Conservation (phyloP, 2,797 vertebrate genomes). For the Sphaeramia orbicularis region DNA sequence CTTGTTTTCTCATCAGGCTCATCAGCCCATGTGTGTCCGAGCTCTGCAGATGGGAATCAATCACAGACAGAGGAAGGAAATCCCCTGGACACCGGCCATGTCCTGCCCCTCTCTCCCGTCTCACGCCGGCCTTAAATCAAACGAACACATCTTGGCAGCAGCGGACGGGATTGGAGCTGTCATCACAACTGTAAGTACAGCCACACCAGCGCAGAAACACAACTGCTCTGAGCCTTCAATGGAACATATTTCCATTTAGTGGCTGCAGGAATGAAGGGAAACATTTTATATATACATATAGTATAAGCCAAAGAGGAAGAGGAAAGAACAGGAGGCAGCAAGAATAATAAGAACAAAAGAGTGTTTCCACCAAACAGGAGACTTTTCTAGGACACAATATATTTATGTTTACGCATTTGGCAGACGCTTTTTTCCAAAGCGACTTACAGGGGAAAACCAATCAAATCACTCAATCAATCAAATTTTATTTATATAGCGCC, state of each 20-base stretch:
- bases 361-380: slow-evolving; percentile 10
- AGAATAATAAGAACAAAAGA: neutral
- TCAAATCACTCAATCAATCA: too few relatives aligned
- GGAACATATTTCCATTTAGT: slow-evolving; percentile 5
- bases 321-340: neutral
- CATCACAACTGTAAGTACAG: slow-evolving; percentile 30
- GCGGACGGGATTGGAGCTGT: slow-evolving; percentile 5
- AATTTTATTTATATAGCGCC: too few relatives aligned
- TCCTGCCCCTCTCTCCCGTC: slow-evolving; percentile 20
- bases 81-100: slow-evolving; percentile 44
- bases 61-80: slow-evolving; percentile 34
- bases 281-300: neutral
- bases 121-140: slow-evolving; percentile 13
- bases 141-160: slow-evolving; percentile 6
- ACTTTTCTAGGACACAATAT: too few relatives aligned
- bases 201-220: slow-evolving; percentile 18
- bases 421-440: too few relatives aligned
- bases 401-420: too few relatives aligned
- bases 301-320: slow-evolving; percentile 17
- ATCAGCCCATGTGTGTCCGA: slow-evolving; percentile 12
- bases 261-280: slow-evolving; percentile 18
- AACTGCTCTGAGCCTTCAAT: neutral
- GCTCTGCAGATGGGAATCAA: slow-evolving; percentile 39
- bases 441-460: too few relatives aligned
- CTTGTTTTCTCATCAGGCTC: slow-evolving; percentile 34